Evolutionary conservation across 2,888 invertebrate genomes (phyloP).

Genomic region (Leptogaster cylindrica): DNA sequence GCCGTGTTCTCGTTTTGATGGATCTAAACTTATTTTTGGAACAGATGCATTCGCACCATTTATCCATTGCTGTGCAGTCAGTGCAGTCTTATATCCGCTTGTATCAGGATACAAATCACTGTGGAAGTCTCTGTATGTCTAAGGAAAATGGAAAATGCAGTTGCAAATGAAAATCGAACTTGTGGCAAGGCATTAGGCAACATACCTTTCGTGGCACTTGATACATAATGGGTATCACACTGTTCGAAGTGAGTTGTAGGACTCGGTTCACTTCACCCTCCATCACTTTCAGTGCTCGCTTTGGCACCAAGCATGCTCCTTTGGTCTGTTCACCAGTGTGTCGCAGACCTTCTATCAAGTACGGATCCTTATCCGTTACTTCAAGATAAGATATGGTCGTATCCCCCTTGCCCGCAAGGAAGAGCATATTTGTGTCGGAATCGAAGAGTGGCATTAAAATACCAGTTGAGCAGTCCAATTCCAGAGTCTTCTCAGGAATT

Average conservation of each 20-base stretch:
- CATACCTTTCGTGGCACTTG: conserved; percentile 88
- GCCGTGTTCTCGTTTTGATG: conserved; percentile 71
- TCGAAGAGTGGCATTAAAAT: conserved; percentile 93
- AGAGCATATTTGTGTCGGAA: conserved; percentile 92
- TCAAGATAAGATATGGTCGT: conserved; percentile 91
- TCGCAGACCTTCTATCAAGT: conserved; percentile 83
- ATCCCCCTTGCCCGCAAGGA: conserved; percentile 93
- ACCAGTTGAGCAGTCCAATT: conserved; percentile 86
- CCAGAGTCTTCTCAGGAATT: conserved; percentile 77
- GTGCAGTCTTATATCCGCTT: conserved; percentile 76
- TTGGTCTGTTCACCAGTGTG: conserved; percentile 95
- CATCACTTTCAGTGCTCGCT: conserved; percentile 93
- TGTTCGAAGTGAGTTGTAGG: conserved; percentile 82
- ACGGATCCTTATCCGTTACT: conserved; percentile 86
- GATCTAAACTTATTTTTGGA: conserved; percentile 83
- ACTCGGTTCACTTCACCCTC: conserved; percentile 94
- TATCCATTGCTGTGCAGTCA: conserved; percentile 84
- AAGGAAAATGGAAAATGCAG: conserved; percentile 49
- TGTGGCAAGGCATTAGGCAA: conserved; percentile 9
- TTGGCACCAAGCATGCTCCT: conserved; percentile 90
- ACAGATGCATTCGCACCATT: conserved; percentile 77
- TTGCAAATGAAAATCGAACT: background rate
- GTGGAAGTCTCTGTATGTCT: conserved; percentile 94
- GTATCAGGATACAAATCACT: conserved; percentile 94
- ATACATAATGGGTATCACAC: conserved; percentile 92